Percentiles rank a stretch among this genome's conserved stretches.
Conservation (phyloP, 2,888 invertebrate species). For the Romanomermis culicivorax region DNA sequence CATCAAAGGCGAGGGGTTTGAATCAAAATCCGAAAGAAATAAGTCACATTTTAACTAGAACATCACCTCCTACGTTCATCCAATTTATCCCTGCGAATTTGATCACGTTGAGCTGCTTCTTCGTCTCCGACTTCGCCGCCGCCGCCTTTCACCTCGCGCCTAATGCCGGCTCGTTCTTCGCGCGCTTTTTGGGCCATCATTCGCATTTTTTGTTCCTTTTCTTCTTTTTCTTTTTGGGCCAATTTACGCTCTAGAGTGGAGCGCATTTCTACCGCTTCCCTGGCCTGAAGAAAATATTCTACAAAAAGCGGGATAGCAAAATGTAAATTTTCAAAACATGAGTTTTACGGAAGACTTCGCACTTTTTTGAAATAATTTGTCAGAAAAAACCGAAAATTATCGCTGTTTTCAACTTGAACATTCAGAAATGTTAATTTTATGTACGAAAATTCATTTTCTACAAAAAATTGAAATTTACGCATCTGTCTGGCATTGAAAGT, state of each 20-base stretch:
- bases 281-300: slow-evolving; percentile 37
- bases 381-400: too few relatives aligned
- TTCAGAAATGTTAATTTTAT: too few relatives aligned
- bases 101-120: slow-evolving; percentile 8
- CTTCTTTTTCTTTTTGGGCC: slow-evolving; percentile 92
- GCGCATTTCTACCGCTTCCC: slow-evolving; percentile 88
- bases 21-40: too few relatives aligned
- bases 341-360: too few relatives aligned
- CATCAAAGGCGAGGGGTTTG: too few relatives aligned
- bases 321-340: slow-evolving; percentile 4
- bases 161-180: slow-evolving; percentile 72
- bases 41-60: too few relatives aligned
- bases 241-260: slow-evolving; percentile 84
- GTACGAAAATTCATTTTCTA: too few relatives aligned
- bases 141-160: slow-evolving; percentile 28
- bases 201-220: slow-evolving; percentile 79
- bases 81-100: slow-evolving; percentile 17
- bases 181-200: slow-evolving; percentile 80
- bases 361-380: too few relatives aligned
- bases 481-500: too few relatives aligned
- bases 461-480: too few relatives aligned
- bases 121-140: not conserved
- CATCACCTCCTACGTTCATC: slow-evolving; percentile 19
- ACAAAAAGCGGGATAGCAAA: not conserved
- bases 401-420: too few relatives aligned